Evolutionary conservation across 2,113 vertebrate species (phyloP), one percentile per base, ranked within the genome.

Genomic region (Stigmatopora nigra): DNA sequence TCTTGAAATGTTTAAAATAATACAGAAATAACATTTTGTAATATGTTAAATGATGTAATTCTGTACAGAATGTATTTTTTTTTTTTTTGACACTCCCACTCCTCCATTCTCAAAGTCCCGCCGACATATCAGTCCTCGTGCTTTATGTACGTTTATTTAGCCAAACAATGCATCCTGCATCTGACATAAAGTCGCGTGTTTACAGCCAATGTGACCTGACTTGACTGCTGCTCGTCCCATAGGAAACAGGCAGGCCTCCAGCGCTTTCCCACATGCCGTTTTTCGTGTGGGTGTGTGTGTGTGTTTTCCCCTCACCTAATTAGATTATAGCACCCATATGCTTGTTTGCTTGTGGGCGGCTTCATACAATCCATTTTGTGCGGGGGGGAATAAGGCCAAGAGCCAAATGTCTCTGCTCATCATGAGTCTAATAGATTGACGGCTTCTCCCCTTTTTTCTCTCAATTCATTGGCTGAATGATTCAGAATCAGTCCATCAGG

Each of bases 281-380:
- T 59, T 69, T 6, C 19, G 2, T 44, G 16, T 41, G 17, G 59
- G 53, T 25, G 20, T 31, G 60, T 46, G 60, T 52, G 69, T 45
- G n/a, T n/a, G n/a, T 63, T 68, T 75, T 47, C 31, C 49, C 69
- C 63, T 22, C 63, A 59, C 64, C 69, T 82, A 87, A 83, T 83
- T 76, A 65, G 77, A 84, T 82, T 66, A 78, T 48, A 66, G 49
- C 63, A 48, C 19, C 72, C 72, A 75, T 79, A 77, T 82, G 84
- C 72, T 69, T 61, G 31, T 35, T 52, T 73, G 67, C 66, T 48
- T 59, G 58, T 58, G 62, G 56, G 68, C 75, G 47, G 45, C 17
- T 58, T 66, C 61, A 53, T 22, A 13, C 63, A 44, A 70, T 78
- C 57, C n/a, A 41, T 70, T 74, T 71, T 67, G 19, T 60, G 44